phyloP scores from a whole-genome alignment of 1,140 invertebrate species.

The Muscidifurax raptorellus region DNA sequence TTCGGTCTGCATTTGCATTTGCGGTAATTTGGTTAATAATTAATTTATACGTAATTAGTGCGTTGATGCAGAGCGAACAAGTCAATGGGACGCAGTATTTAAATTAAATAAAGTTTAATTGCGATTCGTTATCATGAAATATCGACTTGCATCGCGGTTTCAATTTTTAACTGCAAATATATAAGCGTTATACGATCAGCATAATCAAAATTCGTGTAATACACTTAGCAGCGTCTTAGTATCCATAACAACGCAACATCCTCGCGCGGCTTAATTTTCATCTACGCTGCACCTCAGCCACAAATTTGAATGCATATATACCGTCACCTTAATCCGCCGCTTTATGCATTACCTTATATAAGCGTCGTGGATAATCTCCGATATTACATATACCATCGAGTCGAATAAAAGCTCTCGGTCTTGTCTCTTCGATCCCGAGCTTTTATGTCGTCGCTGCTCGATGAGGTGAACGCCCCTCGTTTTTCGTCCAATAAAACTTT shows the following conservation, averaged over 20 bases:
- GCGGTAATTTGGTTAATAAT: no score
- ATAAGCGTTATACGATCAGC: neutral
- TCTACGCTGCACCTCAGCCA: neutral
- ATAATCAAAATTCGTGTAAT: neutral
- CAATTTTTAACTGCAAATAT: no score
- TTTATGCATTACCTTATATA: neutral
- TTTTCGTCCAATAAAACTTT: neutral
- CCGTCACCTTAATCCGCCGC: neutral
- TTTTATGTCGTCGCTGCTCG: neutral
- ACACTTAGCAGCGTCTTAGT: neutral
- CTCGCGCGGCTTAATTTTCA: neutral
- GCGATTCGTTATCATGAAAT: no score
- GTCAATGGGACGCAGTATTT: no score
- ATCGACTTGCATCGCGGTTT: no score
- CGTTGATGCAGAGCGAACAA: no score
- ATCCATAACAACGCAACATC: neutral
- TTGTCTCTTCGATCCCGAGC: neutral
- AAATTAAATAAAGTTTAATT: no score
- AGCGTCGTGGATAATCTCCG: neutral
- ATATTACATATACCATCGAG: neutral
- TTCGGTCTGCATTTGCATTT: no score
- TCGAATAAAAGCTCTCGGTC: neutral
- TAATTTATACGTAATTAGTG: no score
- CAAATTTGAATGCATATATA: slow-evolving; percentile 14
- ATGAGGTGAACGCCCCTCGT: neutral